phyloP scores from a whole-genome alignment of 2,113 vertebrate genomes.

The Gambusia holbrooki region DNA sequence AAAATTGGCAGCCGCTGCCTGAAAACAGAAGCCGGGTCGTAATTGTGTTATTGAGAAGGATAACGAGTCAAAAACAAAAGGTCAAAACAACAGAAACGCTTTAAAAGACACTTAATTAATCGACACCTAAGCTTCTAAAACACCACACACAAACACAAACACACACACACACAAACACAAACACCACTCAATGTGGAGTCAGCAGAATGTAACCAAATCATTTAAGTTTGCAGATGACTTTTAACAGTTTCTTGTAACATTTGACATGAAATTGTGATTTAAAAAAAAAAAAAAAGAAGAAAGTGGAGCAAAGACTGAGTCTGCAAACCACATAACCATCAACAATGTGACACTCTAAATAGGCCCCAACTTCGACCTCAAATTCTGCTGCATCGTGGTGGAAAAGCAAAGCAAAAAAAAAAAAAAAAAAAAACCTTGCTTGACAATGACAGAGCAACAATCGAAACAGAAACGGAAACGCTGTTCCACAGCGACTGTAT shows the following conservation, averaged over 20 bases:
- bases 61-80: background rate
- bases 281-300: background rate
- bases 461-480: constrained; percentile 15
- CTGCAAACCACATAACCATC: background rate
- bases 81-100: background rate
- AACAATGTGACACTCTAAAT: background rate
- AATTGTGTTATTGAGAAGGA: too few species aligned
- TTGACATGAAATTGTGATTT: background rate
- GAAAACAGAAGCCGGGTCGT: background rate
- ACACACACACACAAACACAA: too few species aligned
- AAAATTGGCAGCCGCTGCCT: background rate
- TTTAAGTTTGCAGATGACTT: too few species aligned
- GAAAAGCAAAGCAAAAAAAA: constrained; percentile 6
- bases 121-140: background rate
- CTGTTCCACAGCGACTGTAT: constrained; percentile 20
- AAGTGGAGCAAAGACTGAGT: background rate
- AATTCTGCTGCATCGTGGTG: constrained; percentile 8
- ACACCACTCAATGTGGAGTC: background rate
- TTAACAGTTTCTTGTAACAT: background rate
- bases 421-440: background rate
- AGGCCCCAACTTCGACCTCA: background rate
- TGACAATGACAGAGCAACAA: constrained; percentile 15
- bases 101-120: background rate
- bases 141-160: too few species aligned
- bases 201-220: background rate